Evolutionary conservation across 2,888 invertebrate species (phyloP).

Genomic region (Drosophila robusta): DNA sequence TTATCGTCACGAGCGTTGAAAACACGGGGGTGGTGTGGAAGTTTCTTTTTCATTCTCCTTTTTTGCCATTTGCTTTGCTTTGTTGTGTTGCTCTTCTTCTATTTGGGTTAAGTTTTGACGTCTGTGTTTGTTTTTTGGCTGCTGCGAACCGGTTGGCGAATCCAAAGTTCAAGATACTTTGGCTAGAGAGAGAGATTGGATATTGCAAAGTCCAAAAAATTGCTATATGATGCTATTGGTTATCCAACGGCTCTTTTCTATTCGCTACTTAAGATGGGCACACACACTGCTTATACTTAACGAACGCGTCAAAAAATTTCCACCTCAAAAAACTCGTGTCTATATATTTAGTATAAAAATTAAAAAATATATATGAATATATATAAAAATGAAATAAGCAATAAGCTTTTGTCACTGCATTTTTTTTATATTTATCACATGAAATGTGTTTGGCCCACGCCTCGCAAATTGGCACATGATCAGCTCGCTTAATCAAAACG

Average conservation of each 20-base stretch:
- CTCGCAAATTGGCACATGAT: constrained; percentile 61
- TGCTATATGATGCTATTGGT: constrained; percentile 22
- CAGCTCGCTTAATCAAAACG: constrained; percentile 35
- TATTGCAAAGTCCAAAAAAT: constrained; percentile 38
- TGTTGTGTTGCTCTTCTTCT: constrained; percentile 13
- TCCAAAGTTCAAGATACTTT: constrained; percentile 58
- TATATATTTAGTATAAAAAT: constrained; percentile 10
- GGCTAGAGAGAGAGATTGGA: neutral
- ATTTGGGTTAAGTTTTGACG: constrained; percentile 65
- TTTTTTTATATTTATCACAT: constrained; percentile 14
- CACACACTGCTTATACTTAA: constrained; percentile 22
- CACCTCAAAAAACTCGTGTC: constrained; percentile 21
- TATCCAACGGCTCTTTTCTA: constrained; percentile 1
- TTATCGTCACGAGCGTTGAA: constrained; percentile 43
- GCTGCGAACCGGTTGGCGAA: constrained; percentile 19
- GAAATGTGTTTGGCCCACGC: constrained; percentile 36
- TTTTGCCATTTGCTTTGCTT: constrained; percentile 7
- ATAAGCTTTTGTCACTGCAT: constrained; percentile 7
- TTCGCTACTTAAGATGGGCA: constrained; percentile 23
- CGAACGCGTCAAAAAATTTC: constrained; percentile 29
- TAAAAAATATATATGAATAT: too few relatives aligned
- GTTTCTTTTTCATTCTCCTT: constrained; percentile 3
- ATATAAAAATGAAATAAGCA: neutral
- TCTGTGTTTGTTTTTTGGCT: constrained; percentile 26
- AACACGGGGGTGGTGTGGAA: constrained; percentile 31